Evolutionary conservation across 2,113 vertebrate species (phyloP).

Genomic region (Syngnathus scovelli): DNA sequence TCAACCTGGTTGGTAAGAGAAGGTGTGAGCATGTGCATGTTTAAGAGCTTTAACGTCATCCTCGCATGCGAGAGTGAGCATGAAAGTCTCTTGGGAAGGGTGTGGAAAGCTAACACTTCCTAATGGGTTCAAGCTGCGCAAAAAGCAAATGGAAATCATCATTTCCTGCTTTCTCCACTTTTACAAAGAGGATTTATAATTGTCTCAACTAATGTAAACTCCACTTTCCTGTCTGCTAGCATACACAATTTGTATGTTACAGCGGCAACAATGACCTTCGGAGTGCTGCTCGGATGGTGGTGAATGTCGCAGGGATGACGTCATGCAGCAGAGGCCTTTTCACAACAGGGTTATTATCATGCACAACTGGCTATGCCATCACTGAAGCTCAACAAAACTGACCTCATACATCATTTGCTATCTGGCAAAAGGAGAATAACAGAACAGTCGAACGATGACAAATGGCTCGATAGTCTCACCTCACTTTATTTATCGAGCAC

Average conservation of each 20-base stretch:
- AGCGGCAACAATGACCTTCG: constrained; percentile 18
- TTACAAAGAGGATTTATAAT: constrained; percentile 14
- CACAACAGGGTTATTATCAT: constrained; percentile 64
- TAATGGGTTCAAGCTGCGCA: constrained; percentile 62
- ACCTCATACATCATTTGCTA: not conserved
- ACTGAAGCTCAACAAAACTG: constrained; percentile 29
- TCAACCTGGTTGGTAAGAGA: constrained; percentile 37
- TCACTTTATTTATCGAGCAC: not conserved
- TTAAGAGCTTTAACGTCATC: constrained; percentile 20
- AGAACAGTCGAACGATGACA: not conserved
- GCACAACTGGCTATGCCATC: constrained; percentile 48
- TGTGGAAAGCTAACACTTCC: constrained; percentile 37
- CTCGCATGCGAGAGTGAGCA: constrained; percentile 7
- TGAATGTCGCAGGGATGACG: constrained; percentile 52
- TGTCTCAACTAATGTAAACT: constrained; percentile 14
- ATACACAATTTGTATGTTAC: constrained; percentile 12
- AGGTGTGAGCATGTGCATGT: constrained; percentile 22
- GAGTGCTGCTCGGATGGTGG: constrained; percentile 25
- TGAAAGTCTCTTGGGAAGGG: constrained; percentile 33
- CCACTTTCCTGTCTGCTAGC: not conserved
- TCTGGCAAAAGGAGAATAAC: not conserved
- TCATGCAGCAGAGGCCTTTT: constrained; percentile 36
- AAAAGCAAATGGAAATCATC: constrained; percentile 37
- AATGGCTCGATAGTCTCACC: not conserved
- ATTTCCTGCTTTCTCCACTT: constrained; percentile 7